Conservation (phyloP, 2,797 vertebrate species). For the Lacerta bilineata region DNA sequence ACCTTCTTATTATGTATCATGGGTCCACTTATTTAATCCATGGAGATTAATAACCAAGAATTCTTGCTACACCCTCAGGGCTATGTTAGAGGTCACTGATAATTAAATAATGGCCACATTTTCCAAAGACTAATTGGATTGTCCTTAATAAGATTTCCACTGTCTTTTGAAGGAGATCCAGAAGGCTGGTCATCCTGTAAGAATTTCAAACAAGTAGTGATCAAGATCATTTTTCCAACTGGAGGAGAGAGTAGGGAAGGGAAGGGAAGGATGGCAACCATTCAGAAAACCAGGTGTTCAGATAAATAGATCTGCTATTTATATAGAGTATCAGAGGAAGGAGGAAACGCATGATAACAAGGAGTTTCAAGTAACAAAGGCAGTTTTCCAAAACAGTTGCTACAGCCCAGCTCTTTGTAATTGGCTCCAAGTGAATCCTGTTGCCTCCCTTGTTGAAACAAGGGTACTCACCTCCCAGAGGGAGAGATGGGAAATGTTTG, state of each 20-base stretch:
- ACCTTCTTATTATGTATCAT: not conserved
- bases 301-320: slow-evolving; percentile 25
- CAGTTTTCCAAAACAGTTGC: slow-evolving; percentile 23
- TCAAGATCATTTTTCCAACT: not conserved
- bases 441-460: not conserved
- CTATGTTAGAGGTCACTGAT: slow-evolving; percentile 15
- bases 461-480: not conserved
- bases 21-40: not conserved
- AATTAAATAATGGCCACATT: slow-evolving; percentile 1
- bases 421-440: not conserved
- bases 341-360: slow-evolving; percentile 2
- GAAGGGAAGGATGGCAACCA: not conserved
- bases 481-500: not conserved
- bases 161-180: slow-evolving; percentile 9
- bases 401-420: not conserved
- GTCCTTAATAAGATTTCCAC: slow-evolving; percentile 31
- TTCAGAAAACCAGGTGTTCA: slow-evolving; percentile 37
- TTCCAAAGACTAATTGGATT: slow-evolving; percentile 39
- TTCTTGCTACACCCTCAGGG: not conserved
- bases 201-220: not conserved
- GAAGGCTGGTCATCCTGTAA: not conserved
- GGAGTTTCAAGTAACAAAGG: slow-evolving; percentile 17
- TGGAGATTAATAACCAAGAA: not conserved
- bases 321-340: not conserved
- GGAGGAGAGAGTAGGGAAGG: not conserved